Percentiles rank a stretch among this genome's conserved stretches.
These are phyloP conservation scores for Melanotaenia trifasciata DNA, from an alignment of 2,797 vertebrate species.

Conservation along the genomic window DNA sequence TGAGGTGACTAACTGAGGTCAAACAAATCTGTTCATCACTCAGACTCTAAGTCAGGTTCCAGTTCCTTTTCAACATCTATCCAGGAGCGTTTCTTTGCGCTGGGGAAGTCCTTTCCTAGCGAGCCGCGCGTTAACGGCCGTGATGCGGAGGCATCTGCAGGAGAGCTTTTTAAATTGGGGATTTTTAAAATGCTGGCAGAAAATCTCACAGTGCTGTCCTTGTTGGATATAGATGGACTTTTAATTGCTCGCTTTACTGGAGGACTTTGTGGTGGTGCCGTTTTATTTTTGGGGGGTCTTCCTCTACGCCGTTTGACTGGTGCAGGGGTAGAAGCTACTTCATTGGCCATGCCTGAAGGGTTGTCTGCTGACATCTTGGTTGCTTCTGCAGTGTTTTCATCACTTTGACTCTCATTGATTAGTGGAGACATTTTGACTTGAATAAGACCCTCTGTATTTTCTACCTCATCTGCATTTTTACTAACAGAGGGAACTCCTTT, in stretches of 20 bases:
- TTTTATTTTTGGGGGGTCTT: slow-evolving; percentile 52
- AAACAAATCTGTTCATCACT: slow-evolving; percentile 34
- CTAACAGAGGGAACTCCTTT: accelerated
- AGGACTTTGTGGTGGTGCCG: accelerated
- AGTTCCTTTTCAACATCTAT: slow-evolving; percentile 74
- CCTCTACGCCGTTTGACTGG: neutral
- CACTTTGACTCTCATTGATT: neutral
- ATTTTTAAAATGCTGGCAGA: neutral
- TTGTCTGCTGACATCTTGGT: neutral
- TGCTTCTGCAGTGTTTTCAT: accelerated
- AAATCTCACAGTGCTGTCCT: slow-evolving; percentile 1
- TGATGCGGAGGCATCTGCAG: accelerated
- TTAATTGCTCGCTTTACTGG: neutral
- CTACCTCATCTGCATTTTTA: neutral
- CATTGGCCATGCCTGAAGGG: accelerated
- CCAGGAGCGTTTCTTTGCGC: slow-evolving; percentile 78
- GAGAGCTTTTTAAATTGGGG: neutral
- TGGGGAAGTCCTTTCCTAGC: slow-evolving; percentile 79
- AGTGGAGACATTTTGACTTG: neutral
- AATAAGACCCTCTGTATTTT: neutral
- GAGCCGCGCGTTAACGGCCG: slow-evolving; percentile 68
- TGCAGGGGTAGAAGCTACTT: neutral
- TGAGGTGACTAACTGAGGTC: slow-evolving; percentile 47
- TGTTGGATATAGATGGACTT: neutral
- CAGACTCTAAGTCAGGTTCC: slow-evolving; percentile 56